Evolutionary conservation across 2,888 invertebrate genomes (phyloP), one percentile per base, ranked within the genome.

Genomic region (Antheraea yamamai): DNA sequence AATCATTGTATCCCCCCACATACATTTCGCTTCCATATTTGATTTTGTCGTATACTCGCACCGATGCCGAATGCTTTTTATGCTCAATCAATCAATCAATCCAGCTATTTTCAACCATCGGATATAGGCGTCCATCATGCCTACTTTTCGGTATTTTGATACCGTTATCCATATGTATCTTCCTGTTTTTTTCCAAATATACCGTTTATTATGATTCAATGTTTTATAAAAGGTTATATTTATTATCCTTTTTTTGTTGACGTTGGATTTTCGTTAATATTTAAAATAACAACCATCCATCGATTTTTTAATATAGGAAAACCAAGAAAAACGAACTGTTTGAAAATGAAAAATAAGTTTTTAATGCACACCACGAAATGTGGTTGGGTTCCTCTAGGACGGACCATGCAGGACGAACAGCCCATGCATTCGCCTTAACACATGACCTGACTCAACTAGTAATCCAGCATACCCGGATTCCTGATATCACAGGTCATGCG

Each of bases 31-130:
- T 39, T n/a, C 39, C n/a, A n/a, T 39, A 39, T 39, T 70, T n/a
- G 39, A 39, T 70, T 23, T 70, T 39, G 70, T 70, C 39, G 39
- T 70, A 70, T 70, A 39, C 70, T 70, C 39, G 39, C 70, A 70
- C 70, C 35, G 70, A 39, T 70, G 10, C 20, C 10, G 39, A 39
- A 70, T 70, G 70, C 39, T 70, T 70, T 70, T 70, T 70, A 39
- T 70, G 39, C 39, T 70, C 70, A 39, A 70, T 70, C 70, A 70
- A 70, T 70, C 70, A 70, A 70, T 70, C 70, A 70, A 35, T 39
- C 12, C 39, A 70, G 70, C 39, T 39, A n/a, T 39, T 39, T 39
- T 39, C 39, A 39, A n/a, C 39, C 39, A 70, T 39, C 70, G 70
- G 70, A 70, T 39, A 70, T 70, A 39, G 70, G 70, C 39, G 10